Evolutionary conservation across 2,888 invertebrate species (phyloP), one percentile per base, ranked within the genome.

Genomic region (Troides aeacus): DNA sequence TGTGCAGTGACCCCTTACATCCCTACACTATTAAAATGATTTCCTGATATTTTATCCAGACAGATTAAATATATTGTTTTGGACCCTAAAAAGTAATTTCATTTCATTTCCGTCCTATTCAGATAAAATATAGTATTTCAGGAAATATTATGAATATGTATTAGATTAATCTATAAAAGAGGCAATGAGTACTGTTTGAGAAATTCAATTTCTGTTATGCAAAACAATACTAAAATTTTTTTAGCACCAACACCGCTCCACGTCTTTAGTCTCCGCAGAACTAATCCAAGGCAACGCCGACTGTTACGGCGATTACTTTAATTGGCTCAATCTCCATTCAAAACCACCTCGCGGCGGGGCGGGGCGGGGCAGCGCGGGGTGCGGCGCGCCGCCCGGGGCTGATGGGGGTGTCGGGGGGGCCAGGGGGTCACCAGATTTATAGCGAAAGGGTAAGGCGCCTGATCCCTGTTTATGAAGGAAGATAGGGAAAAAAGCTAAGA

Each of bases 231-330:
- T 7, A 39, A 39, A 39, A 39, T 39, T 39, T 57, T 18, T 61
- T 21, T 42, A 63, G 39, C 30, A 63, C 57, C 42, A 64, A 69
- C 68, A 70, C 62, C 21, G 63, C 86, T 87, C 89, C 78, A 85
- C 71, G 0, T 57, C 74, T 64, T 66, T 75, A 70, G 69, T 76
- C 78, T 80, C 88, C 88, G 79, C 86, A 87, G 87, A 89, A 89
- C 93, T 94, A 94, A 94, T 94, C 94, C 94, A 93, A 93, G 94
- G 94, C 94, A 94, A 93, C 93, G 94, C 93, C 93, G 93, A 94
- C 94, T 94, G 94, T 93, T 94, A 93, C 93, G 93, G 93, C 93
- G 94, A 94, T 94, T 94, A 94, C 94, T 94, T 94, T 94, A 94
- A 94, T 94, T 94, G 94, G 94, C 93, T 93, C 93, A 93, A 93